Evolutionary conservation across 2,113 vertebrate species (phyloP), one percentile per base, ranked within the genome.

Genomic region (Psittacus erithacus): DNA sequence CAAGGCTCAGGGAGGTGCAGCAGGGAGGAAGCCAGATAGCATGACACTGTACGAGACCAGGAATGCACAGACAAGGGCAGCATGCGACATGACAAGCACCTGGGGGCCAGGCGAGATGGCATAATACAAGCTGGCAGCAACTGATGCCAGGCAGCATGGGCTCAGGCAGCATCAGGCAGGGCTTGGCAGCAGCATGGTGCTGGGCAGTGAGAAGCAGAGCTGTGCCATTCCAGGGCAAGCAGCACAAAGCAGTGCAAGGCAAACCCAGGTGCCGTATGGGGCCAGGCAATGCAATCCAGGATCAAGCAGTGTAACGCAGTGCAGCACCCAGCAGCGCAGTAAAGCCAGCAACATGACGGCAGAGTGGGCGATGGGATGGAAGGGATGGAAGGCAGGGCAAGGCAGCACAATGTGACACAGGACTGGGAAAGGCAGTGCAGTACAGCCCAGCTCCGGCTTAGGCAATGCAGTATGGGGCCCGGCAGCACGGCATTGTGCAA

Each of bases 341-440:
- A 35, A 50, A 28, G 33, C 47, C 53, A 65, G 64, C 82, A 43
- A 38, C 3, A 1, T 4, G 0, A 33, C 0, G 2, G 55, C 47
- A 33, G 60, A 46, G 67, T 8, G 0, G 62, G 38, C 11, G 1
- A 14, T 0, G 18, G 49, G 55, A 43, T 4, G 1, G 5, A 31
- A 20, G 0, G 1, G 55, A 29, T 4, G 1, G 4, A 31, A 20
- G 0, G 1, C 73, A 7, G 67, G 49, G 33, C 47, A 35, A 73
- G 33, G 62, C 86, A 38, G 38, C 60, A 59, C 70, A 9, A 44
- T 0, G 23, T 43, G 12, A 43, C 12, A 13, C 0, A 3, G 71
- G 55, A 6, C 67, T 9, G 29, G 25, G 65, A 39, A 41, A 68
- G 33, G 71, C 65, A 18, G 64, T 4, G 5, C 35, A 6, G 41